A percentile compares a stretch with the other conserved stretches of the same genome.
Evolutionary conservation across 2,113 vertebrate species (phyloP).

Genomic region (Peromyscus californicus): DNA sequence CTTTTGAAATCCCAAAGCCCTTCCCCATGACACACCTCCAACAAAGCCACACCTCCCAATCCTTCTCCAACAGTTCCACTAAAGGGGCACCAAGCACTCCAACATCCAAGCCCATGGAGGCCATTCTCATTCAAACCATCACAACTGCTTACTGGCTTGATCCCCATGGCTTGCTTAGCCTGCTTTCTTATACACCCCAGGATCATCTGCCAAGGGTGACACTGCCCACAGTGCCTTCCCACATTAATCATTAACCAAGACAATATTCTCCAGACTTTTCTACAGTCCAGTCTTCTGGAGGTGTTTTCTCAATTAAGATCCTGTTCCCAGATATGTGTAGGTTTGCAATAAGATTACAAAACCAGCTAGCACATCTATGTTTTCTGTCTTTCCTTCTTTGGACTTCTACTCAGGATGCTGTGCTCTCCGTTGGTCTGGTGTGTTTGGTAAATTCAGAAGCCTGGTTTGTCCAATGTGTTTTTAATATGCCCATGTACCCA

Average conservation of each 20-base stretch:
- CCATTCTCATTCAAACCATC: not conserved
- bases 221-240: not conserved
- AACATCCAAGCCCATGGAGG: not conserved
- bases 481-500: not conserved
- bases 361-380: not conserved
- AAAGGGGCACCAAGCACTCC: not conserved
- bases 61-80: not conserved
- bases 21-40: not conserved
- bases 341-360: not conserved
- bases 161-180: not conserved
- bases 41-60: not conserved
- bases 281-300: not conserved
- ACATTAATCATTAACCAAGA: not conserved
- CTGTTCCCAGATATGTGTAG: not conserved
- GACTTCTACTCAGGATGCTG: not conserved
- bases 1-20: not conserved
- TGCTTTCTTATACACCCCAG: not conserved
- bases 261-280: not conserved
- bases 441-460: not conserved
- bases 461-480: not conserved
- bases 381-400: not conserved
- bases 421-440: not conserved
- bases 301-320: not conserved
- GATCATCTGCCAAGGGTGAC: not conserved
- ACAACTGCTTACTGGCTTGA: not conserved